phyloP scores from a whole-genome alignment of 2,113 vertebrate species.

The Sylvia atricapilla region DNA sequence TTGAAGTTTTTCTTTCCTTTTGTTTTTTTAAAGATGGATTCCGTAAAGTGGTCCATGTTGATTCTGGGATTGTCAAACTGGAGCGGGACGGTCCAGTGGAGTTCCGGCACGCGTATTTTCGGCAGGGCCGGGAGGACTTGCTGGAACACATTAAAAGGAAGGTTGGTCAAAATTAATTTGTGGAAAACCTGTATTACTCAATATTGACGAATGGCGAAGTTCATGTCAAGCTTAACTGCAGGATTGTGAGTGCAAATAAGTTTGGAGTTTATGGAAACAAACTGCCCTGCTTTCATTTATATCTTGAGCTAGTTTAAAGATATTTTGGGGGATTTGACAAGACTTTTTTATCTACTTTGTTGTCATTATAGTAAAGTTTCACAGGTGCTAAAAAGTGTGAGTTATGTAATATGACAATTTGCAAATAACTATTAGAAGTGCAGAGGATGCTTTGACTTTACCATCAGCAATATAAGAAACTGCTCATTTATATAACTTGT shows the following conservation, averaged over 20 bases:
- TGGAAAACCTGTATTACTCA: not conserved
- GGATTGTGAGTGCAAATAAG: not conserved
- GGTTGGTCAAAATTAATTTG: slow-evolving; percentile 68
- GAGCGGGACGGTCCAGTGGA: slow-evolving; percentile 92
- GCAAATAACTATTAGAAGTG: not conserved
- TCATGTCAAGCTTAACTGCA: not conserved
- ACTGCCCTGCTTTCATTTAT: not conserved
- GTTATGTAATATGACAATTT: not conserved
- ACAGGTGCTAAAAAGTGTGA: not conserved
- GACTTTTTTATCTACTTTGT: not conserved
- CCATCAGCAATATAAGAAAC: not conserved
- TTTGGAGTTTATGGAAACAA: not conserved
- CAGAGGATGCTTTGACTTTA: not conserved
- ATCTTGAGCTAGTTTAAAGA: not conserved
- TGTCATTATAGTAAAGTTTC: not conserved
- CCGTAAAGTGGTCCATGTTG: slow-evolving; percentile 93
- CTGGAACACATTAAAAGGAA: slow-evolving; percentile 96
- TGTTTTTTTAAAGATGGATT: slow-evolving; percentile 86
- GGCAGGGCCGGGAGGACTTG: slow-evolving; percentile 91
- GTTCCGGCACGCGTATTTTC: slow-evolving; percentile 94
- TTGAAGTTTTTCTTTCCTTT: not conserved
- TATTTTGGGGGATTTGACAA: not conserved
- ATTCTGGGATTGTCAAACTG: slow-evolving; percentile 89
- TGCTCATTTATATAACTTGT: not conserved
- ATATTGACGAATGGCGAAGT: not conserved